These are phyloP conservation scores for Malthinus flaveolus DNA, from an alignment of 2,888 invertebrate species.

Conservation along the genomic window DNA sequence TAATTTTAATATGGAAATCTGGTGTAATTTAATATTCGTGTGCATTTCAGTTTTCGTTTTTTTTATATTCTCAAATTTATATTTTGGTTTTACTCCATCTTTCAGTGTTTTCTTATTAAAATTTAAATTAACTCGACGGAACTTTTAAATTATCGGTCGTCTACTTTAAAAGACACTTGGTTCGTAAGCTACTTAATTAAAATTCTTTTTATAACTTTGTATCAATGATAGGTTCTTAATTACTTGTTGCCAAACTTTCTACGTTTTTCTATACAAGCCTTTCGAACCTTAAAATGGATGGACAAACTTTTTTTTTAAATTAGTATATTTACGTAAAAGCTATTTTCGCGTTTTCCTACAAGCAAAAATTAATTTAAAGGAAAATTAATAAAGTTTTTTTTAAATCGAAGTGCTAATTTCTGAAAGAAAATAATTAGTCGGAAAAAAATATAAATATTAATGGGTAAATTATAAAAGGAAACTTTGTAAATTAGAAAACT, in stretches of 20 bases:
- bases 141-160: constrained; percentile 11
- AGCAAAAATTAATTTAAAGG: too few species aligned
- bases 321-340: too few species aligned
- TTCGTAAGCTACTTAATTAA: constrained; percentile 27
- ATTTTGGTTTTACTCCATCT: constrained; percentile 2
- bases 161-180: constrained; percentile 15
- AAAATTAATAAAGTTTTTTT: too few species aligned
- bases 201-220: constrained; percentile 28
- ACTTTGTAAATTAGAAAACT: too few species aligned
- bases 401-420: too few species aligned
- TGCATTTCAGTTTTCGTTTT: background rate
- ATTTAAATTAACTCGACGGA: constrained; percentile 19
- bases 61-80: background rate
- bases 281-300: background rate
- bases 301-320: background rate
- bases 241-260: constrained; percentile 26
- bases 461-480: too few species aligned
- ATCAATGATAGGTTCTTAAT: constrained; percentile 28
- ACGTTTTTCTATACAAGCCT: constrained; percentile 16
- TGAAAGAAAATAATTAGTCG: too few species aligned
- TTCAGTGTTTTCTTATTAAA: constrained; percentile 18
- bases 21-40: background rate
- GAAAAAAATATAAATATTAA: too few species aligned
- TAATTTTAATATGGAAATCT: too few species aligned
- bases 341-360: too few species aligned